Conservation (phyloP, 2,888 invertebrate species). For the Quadroppia sp. region DNA sequence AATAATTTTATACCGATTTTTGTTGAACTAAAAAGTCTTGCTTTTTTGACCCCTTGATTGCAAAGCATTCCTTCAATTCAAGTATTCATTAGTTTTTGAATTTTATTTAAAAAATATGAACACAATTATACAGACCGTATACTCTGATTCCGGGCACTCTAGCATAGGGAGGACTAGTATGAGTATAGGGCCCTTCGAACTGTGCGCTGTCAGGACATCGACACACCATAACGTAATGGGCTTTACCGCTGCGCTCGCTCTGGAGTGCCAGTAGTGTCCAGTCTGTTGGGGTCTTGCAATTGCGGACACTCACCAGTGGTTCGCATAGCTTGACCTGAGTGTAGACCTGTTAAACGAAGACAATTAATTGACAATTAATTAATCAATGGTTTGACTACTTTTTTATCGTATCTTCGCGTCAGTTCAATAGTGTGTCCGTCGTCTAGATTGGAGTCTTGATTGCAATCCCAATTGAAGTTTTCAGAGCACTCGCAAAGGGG, state of each 20-base stretch:
- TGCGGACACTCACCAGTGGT: constrained; percentile 82
- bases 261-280: constrained; percentile 87
- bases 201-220: constrained; percentile 78
- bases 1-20: constrained; percentile 10
- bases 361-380: background rate
- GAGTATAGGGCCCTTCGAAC: constrained; percentile 87
- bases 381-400: constrained; percentile 23
- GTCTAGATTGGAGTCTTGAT: constrained; percentile 67
- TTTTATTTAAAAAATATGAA: background rate
- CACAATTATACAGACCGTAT: constrained; percentile 61
- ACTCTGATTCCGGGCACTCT: constrained; percentile 88
- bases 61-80: constrained; percentile 29
- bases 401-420: constrained; percentile 68
- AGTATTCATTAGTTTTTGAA: background rate
- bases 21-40: constrained; percentile 19
- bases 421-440: constrained; percentile 87
- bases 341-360: constrained; percentile 60
- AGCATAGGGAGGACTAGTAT: constrained; percentile 88
- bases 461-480: constrained; percentile 82
- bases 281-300: constrained; percentile 79
- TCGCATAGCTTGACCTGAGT: constrained; percentile 91
- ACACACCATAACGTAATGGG: constrained; percentile 87
- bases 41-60: constrained; percentile 43
- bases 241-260: constrained; percentile 86
- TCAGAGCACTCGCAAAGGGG: constrained; percentile 86